Evolutionary conservation across 1,140 invertebrate genomes (phyloP), one percentile per base, ranked within the genome.

Genomic region (Bombus superbus): DNA sequence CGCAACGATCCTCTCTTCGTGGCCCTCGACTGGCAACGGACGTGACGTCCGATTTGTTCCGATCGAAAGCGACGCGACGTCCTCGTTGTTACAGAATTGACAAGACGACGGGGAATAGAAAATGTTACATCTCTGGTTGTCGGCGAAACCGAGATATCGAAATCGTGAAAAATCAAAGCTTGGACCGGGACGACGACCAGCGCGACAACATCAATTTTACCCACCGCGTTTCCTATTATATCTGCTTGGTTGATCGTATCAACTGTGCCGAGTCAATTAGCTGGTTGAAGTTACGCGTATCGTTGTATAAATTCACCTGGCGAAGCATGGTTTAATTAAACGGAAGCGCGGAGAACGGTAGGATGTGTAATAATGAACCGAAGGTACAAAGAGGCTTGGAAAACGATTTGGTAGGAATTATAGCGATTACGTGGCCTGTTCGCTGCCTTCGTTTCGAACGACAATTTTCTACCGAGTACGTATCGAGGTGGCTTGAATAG

Each of bases 401-500:
- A 85, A 57, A 86, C 77, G 25, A 87, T 66, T 76, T 53, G 22
- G 62, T 81, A 64, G 72, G 28, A 87, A 71, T 38, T 53, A 86
- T 38, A 10, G 75, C 38, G 13, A n/a, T 77, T 59, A n/a, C 38
- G 75, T 22, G 53, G 8, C 9, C 25, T 18, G 28, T n/a, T 13
- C 6, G 38, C 25, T 59, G 28, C 6, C 25, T 77, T 40, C 57
- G 8, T 62, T 62, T 35, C 73, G 22, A 35, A 47, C 32, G n/a
- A 75, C 32, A 35, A 53, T 35, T 75, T 47, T 75, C 35, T 35
- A 53, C 22, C 2, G 2, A 9, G 5, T 66, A 3, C 8, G 28
- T 47, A 73, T 47, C n/a, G 64, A 66, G 4, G 0, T 13, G 28
- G 40, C 1, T 47, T 1, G 71, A 42, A 15, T 18, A 44, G 15